Evolutionary conservation across 37 sponge, comb jelly and placozoan genomes (phyloP).

Genomic region (Mnemiopsis leidyi): DNA sequence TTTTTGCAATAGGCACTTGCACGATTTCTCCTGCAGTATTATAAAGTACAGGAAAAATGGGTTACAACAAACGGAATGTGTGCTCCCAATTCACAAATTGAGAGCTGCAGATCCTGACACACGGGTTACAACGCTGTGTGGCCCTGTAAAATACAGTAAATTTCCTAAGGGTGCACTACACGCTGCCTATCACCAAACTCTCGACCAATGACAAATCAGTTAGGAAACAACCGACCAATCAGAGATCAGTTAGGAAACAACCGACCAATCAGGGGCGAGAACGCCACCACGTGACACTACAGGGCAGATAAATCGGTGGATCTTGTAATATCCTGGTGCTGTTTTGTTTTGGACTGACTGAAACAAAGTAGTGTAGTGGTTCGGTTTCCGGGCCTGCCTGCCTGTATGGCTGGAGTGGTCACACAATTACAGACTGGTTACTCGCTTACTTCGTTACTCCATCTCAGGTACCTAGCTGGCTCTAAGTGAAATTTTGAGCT

Average conservation of each 20-base stretch:
- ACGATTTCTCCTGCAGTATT: no score
- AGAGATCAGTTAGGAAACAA: not conserved
- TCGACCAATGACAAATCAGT: not conserved
- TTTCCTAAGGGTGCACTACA: not conserved
- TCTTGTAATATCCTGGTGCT: not conserved
- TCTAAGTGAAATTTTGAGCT: no score
- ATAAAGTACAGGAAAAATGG: no score
- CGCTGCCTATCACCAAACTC: not conserved
- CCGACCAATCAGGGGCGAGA: not conserved
- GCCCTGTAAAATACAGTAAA: not conserved
- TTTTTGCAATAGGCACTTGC: no score
- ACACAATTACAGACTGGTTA: no score
- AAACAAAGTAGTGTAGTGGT: not conserved
- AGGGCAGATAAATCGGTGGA: not conserved
- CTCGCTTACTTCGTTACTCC: no score
- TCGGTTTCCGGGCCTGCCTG: not conserved
- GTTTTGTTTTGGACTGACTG: not conserved
- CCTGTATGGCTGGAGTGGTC: no score
- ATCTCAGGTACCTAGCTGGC: no score
- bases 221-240: not conserved
- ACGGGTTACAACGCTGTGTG: no score
- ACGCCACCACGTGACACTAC: not conserved
- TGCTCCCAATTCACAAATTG: no score
- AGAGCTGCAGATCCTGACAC: no score
- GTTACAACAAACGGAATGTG: no score